Evolutionary conservation across 2,113 vertebrate species (phyloP).

Genomic region (Mystacornis crossleyi): DNA sequence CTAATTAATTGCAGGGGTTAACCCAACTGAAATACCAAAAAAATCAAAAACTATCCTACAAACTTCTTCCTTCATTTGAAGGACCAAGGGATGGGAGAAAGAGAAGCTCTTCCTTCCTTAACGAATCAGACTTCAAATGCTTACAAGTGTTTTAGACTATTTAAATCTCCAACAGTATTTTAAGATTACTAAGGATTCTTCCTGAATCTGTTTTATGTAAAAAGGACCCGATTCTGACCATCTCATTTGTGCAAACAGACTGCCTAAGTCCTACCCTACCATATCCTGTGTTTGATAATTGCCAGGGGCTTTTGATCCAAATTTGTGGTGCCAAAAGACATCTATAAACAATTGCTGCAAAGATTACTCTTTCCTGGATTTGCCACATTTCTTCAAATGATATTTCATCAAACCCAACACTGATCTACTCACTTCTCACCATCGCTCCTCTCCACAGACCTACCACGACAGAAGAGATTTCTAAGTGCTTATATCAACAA

Average conservation of each 20-base stretch:
- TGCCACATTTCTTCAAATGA: neutral
- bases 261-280: neutral
- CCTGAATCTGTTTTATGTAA: accelerated
- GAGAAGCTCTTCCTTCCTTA: neutral
- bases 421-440: neutral
- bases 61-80: neutral
- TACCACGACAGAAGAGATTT: neutral
- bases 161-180: neutral
- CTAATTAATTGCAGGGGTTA: neutral
- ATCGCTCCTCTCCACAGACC: neutral
- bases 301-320: neutral
- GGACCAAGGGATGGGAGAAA: neutral
- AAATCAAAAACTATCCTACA: neutral
- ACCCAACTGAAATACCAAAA: neutral
- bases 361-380: neutral
- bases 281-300: neutral
- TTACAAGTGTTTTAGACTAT: neutral
- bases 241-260: neutral
- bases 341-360: neutral
- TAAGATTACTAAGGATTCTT: neutral
- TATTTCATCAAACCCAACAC: neutral
- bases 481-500: neutral
- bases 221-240: neutral
- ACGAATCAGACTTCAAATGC: neutral
- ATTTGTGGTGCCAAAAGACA: neutral